These are phyloP conservation scores for Caradrina clavipalpis DNA, from an alignment of 2,888 invertebrate species.

Conservation along the genomic window DNA sequence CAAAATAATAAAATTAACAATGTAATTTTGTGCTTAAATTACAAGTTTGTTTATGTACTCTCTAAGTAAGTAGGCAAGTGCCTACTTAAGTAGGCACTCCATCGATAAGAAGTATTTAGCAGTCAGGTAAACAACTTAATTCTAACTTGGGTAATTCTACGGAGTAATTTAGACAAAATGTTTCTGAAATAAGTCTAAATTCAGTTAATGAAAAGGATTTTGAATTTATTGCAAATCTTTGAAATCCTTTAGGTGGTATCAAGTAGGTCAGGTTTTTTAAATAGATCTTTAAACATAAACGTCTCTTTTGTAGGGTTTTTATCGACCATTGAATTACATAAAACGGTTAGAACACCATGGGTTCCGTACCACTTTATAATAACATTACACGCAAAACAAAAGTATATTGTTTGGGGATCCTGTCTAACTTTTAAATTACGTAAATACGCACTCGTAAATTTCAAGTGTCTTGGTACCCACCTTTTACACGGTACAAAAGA, in stretches of 20 bases:
- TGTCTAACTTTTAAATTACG: too few relatives aligned
- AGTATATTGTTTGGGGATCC: too few relatives aligned
- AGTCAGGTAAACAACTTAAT: slow-evolving; percentile 41
- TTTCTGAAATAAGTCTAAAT: slow-evolving; percentile 12
- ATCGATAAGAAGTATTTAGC: slow-evolving; percentile 23
- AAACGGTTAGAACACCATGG: too few relatives aligned
- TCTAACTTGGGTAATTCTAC: slow-evolving; percentile 29
- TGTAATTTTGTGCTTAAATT: neutral
- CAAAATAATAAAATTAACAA: neutral
- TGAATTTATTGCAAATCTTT: neutral
- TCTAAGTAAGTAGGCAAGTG: slow-evolving; percentile 23
- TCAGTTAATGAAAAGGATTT: slow-evolving; percentile 3
- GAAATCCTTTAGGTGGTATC: neutral
- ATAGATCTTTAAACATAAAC: neutral
- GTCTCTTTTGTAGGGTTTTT: too few relatives aligned
- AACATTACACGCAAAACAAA: too few relatives aligned
- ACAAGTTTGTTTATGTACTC: slow-evolving; percentile 30
- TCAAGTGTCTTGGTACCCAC: too few relatives aligned
- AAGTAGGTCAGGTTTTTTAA: neutral
- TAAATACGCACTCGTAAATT: too few relatives aligned
- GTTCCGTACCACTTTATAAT: too few relatives aligned
- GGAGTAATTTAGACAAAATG: slow-evolving; percentile 11
- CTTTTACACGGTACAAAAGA: too few relatives aligned
- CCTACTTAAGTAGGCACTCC: slow-evolving; percentile 26
- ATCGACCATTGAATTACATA: too few relatives aligned